Conservation (phyloP, 2,888 invertebrate genomes). For the Ophioninae sp. region DNA sequence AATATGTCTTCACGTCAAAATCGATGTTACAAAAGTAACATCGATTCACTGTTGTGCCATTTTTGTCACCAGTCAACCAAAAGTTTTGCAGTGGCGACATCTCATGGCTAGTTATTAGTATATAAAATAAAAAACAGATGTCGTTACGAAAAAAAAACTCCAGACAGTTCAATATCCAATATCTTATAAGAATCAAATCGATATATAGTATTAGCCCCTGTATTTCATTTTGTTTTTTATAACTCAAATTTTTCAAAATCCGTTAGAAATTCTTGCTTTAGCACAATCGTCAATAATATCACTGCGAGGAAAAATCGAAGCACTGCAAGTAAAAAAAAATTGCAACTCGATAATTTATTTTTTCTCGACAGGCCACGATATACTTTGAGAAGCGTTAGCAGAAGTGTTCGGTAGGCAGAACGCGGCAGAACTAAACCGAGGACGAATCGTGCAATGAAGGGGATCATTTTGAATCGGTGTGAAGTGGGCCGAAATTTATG, state of each 20-base stretch:
- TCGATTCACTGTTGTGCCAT: too few relatives aligned
- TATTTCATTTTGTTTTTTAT: too few relatives aligned
- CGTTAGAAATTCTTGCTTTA: background rate
- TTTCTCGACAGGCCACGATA: background rate
- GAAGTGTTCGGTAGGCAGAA: constrained; percentile 72
- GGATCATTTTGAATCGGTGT: constrained; percentile 83
- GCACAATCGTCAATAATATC: constrained; percentile 11
- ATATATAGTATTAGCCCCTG: too few relatives aligned
- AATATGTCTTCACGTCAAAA: too few relatives aligned
- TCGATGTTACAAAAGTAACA: too few relatives aligned
- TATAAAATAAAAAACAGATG: too few relatives aligned
- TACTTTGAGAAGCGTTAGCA: constrained; percentile 40
- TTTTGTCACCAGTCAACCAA: too few relatives aligned
- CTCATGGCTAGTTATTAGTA: too few relatives aligned
- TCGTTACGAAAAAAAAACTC: too few relatives aligned
- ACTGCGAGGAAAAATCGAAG: background rate
- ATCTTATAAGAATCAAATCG: too few relatives aligned
- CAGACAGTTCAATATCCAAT: too few relatives aligned
- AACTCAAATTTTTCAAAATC: background rate
- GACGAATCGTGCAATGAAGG: constrained; percentile 81
- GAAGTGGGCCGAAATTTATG: constrained; percentile 83
- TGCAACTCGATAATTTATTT: background rate
- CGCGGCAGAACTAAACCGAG: constrained; percentile 73
- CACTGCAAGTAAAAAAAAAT: background rate
- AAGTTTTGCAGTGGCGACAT: too few relatives aligned